phyloP scores from a whole-genome alignment of 2,888 invertebrate genomes.

The Tipula vernalis region DNA sequence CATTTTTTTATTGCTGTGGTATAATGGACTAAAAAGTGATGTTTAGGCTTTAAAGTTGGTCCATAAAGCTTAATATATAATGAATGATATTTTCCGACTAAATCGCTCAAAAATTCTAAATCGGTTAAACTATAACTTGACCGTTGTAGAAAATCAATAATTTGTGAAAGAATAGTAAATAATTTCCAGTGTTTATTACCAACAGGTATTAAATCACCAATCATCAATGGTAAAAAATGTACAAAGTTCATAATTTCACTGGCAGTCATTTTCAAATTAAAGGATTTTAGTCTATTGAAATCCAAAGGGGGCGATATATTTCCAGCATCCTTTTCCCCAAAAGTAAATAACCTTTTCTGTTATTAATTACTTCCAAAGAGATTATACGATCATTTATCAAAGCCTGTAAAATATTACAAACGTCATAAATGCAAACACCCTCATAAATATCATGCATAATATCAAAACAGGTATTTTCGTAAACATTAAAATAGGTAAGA shows the following conservation, averaged over 20 bases:
- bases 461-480: slow-evolving; percentile 18
- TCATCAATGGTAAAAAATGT: neutral
- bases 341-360: slow-evolving; percentile 18
- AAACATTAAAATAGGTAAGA: slow-evolving; percentile 17
- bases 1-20: neutral
- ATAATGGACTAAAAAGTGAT: neutral
- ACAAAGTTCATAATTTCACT: neutral
- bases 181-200: neutral
- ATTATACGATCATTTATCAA: slow-evolving; percentile 16
- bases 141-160: neutral
- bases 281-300: neutral
- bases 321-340: slow-evolving; percentile 17
- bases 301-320: slow-evolving; percentile 15
- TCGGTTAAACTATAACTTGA: neutral
- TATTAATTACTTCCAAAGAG: slow-evolving; percentile 17
- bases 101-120: neutral
- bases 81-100: neutral
- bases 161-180: neutral
- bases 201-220: neutral
- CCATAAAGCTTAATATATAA: neutral
- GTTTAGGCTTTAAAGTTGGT: neutral
- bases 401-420: slow-evolving; percentile 16
- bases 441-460: slow-evolving; percentile 22
- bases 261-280: neutral
- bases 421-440: slow-evolving; percentile 20